phyloP scores from a whole-genome alignment of 2,113 vertebrate species.

The Choloepus hoffmanni region DNA sequence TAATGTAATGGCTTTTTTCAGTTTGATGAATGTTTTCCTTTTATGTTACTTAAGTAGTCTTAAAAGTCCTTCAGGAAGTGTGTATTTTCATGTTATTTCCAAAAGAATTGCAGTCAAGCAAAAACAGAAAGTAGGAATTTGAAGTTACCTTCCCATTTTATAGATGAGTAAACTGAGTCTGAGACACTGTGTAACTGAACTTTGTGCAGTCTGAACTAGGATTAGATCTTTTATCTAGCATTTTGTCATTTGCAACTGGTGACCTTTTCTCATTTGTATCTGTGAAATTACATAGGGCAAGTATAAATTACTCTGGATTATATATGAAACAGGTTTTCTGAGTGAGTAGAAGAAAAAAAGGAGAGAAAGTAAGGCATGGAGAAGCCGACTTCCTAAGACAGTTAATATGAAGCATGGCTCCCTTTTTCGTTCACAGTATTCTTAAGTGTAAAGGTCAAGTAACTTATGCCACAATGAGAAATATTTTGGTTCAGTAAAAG shows the following conservation, averaged over 20 bases:
- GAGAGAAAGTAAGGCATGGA: neutral
- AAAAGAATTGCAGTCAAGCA: neutral
- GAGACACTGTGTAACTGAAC: neutral
- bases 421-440: neutral
- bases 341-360: neutral
- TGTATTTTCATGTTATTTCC: slow-evolving; percentile 24
- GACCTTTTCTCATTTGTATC: neutral
- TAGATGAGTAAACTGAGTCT: neutral
- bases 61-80: neutral
- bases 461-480: neutral
- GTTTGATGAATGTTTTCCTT: neutral
- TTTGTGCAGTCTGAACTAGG: neutral
- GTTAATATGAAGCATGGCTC: neutral
- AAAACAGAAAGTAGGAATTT: slow-evolving; percentile 41
- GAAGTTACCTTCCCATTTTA: neutral
- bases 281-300: neutral
- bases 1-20: neutral
- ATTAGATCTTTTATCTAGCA: neutral
- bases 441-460: neutral
- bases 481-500: neutral
- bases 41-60: neutral
- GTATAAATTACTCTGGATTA: neutral
- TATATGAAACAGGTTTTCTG: neutral
- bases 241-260: neutral
- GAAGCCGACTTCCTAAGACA: neutral